Percentiles rank a stretch among this genome's conserved stretches.
phyloP scores from a whole-genome alignment of 2,113 vertebrate species.

The Nycticryphes semicollaris region DNA sequence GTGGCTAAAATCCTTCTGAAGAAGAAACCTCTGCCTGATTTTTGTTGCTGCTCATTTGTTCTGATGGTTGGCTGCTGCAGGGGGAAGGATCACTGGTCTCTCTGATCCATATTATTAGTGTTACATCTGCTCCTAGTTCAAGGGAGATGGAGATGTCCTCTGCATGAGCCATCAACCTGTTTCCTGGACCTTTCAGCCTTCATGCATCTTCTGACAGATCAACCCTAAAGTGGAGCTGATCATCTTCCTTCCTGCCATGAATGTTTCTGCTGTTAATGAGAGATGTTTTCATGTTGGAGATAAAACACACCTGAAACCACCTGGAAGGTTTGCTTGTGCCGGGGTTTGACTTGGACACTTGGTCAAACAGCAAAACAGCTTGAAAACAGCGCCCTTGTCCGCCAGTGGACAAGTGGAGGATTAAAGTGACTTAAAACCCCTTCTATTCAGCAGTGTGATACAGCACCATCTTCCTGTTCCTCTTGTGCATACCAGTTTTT shows the following conservation, averaged over 20 bases:
- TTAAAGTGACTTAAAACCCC: background rate
- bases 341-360: background rate
- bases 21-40: background rate
- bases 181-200: background rate
- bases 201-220: background rate
- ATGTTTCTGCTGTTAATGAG: background rate
- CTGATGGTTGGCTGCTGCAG: background rate
- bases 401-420: background rate
- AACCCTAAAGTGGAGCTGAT: background rate
- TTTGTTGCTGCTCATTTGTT: background rate
- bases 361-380: background rate
- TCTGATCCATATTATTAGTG: background rate
- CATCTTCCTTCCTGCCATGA: background rate
- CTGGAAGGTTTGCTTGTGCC: background rate
- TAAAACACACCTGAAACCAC: background rate
- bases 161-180: background rate
- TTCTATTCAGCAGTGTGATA: background rate
- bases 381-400: background rate
- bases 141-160: background rate
- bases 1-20: background rate
- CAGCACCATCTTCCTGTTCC: fast-evolving
- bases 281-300: background rate
- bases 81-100: background rate
- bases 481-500: background rate
- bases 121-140: background rate